A percentile compares a stretch with the other conserved stretches of the same genome.
Conservation (phyloP, 64 coral and sea anemone species). For the Stichodactyla mertensii region DNA sequence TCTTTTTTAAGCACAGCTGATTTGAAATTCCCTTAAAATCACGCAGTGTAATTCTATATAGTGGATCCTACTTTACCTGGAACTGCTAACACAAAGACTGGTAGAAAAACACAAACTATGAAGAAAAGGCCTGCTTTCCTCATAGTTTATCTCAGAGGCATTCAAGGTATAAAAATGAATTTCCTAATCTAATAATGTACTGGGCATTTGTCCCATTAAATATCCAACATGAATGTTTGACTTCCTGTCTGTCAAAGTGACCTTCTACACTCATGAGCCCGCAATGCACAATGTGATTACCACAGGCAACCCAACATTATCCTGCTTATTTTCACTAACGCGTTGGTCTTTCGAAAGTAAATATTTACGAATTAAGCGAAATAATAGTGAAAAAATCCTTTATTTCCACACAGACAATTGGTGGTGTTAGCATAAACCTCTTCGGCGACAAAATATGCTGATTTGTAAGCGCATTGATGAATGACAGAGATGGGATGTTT, state of each 20-base stretch:
- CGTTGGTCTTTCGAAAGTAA: too few relatives aligned
- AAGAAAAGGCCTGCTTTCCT: constrained; percentile 11
- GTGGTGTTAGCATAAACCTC: too few relatives aligned
- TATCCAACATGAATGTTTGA: background rate
- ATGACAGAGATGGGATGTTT: too few relatives aligned
- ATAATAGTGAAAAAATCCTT: too few relatives aligned
- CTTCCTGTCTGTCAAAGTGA: background rate
- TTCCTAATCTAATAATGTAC: background rate
- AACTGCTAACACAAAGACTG: background rate
- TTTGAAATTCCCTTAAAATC: background rate
- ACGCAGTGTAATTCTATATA: background rate
- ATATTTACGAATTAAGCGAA: too few relatives aligned
- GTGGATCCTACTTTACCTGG: background rate
- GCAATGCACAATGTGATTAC: background rate
- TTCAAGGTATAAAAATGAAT: background rate
- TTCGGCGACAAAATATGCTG: too few relatives aligned
- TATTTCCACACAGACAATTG: too few relatives aligned
- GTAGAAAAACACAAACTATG: background rate
- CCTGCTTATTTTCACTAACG: background rate
- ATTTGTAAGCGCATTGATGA: too few relatives aligned
- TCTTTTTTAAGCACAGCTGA: background rate
- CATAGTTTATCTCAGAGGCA: background rate
- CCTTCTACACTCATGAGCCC: background rate
- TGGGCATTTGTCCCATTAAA: background rate
- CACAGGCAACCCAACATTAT: background rate